phyloP scores from a whole-genome alignment of 2,797 vertebrate species.

The Phoxinus dragarum region DNA sequence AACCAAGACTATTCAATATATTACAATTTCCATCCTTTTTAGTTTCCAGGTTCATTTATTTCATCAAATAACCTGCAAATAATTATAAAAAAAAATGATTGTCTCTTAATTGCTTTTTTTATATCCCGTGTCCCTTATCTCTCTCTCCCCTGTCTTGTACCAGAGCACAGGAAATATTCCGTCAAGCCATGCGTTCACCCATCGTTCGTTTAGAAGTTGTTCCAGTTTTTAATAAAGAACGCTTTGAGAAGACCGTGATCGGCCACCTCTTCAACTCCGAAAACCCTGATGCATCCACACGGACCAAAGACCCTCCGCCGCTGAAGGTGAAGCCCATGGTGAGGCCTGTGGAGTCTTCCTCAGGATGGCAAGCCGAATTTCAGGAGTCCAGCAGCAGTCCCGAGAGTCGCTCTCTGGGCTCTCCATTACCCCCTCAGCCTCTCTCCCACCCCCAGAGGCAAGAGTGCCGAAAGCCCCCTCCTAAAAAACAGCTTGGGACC shows the following conservation, averaged over 20 bases:
- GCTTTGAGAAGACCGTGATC: slow-evolving; percentile 90
- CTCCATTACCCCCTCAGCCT: slow-evolving; percentile 48
- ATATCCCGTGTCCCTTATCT: slow-evolving; percentile 17
- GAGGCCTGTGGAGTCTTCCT: slow-evolving; percentile 67
- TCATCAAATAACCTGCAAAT: slow-evolving; percentile 45
- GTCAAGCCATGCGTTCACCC: slow-evolving; percentile 89
- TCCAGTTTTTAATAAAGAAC: slow-evolving; percentile 83
- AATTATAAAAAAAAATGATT: slow-evolving; percentile 35
- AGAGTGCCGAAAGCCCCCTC: slow-evolving; percentile 72
- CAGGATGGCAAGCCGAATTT: slow-evolving; percentile 58
- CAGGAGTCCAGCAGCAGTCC: slow-evolving; percentile 56
- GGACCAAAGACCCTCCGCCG: slow-evolving; percentile 80
- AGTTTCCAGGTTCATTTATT: slow-evolving; percentile 59
- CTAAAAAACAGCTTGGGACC: slow-evolving; percentile 81
- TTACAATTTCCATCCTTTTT: slow-evolving; percentile 54
- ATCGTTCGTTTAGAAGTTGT: slow-evolving; percentile 86
- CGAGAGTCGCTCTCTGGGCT: slow-evolving; percentile 58
- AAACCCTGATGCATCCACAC: slow-evolving; percentile 73
- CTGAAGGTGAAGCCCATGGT: slow-evolving; percentile 79
- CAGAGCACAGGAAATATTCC: slow-evolving; percentile 91
- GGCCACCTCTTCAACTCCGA: slow-evolving; percentile 79
- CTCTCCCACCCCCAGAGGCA: slow-evolving; percentile 62
- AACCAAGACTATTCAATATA: slow-evolving; percentile 53
- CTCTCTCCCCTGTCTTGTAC: slow-evolving; percentile 12
- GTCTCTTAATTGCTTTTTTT: slow-evolving; percentile 26